Evolutionary conservation across 2,113 vertebrate genomes (phyloP), one percentile per base, ranked within the genome.

Genomic region (Ancistrus triradiatus): DNA sequence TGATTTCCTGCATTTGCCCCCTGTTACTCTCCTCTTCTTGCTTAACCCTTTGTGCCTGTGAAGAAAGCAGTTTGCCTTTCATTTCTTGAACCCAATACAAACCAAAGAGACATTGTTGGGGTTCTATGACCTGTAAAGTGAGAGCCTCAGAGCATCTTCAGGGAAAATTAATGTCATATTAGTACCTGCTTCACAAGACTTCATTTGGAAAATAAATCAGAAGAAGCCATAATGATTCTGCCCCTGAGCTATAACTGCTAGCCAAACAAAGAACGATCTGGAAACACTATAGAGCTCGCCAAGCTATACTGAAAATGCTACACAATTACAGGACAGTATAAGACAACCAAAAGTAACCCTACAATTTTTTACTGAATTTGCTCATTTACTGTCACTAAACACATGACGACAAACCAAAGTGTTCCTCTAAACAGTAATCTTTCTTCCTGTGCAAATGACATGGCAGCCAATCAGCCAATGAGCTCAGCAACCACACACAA

Each of bases 61-160:
- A 60, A 59, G 77, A 84, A 86, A 86, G 82, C 74, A 72, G 69
- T 69, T 76, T 80, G 46, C 63, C 73, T 72, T 76, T 64, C 15
- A 31, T 60, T 64, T 74, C 75, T 72, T 65, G 56, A 84, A 22
- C 9, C 72, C 80, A 82, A 75, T 84, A 87, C 78, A 81, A 76
- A 81, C 77, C 78, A 80, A 74, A 31, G 74, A 82, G 76, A 73
- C 80, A 85, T 86, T 87, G 76, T 85, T 75, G 84, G 72, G 72
- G 78, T 62, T 77, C 83, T 67, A 74, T 89, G 85, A 89, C 83
- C 89, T 77, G 18, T 87, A 84, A 89, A 87, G 73, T 73, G 40
- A 65, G 49, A 74, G 48, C 27, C 46, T 40, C 53, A 46, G 48
- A 51, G 52, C 62, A 77, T 84, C 82, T 80, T 77, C 55, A 76